Evolutionary conservation across 2,113 vertebrate genomes (phyloP).

Genomic region (Romanogobio albipinnatus): DNA sequence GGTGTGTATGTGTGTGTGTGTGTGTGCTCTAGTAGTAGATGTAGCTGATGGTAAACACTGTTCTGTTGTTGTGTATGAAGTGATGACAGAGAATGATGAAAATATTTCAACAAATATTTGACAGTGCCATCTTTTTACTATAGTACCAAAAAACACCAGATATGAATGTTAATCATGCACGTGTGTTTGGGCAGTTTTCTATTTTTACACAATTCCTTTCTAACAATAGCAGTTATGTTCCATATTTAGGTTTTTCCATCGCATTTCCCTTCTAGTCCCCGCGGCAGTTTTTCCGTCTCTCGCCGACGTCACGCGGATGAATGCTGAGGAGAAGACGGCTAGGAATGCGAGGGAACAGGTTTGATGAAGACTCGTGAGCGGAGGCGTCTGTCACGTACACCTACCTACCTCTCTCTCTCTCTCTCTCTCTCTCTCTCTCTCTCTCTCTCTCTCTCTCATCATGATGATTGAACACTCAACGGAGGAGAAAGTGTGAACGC

Average conservation of each 20-base stretch:
- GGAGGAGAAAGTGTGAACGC: not conserved
- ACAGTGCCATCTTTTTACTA: rapidly evolving
- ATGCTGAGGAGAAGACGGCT: not conserved
- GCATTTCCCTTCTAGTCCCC: not conserved
- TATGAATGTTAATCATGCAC: not conserved
- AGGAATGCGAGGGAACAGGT: conserved; percentile 27
- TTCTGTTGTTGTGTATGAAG: not conserved
- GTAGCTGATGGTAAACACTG: not conserved
- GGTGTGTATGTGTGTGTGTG: conserved; percentile 26
- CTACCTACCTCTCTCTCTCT: too few species aligned
- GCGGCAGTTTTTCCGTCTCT: not conserved
- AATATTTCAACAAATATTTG: not conserved
- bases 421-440: too few species aligned
- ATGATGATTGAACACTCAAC: not conserved
- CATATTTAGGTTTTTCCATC: not conserved
- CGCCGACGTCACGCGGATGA: not conserved
- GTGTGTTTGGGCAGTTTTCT: not conserved
- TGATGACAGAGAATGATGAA: not conserved
- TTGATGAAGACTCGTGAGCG: not conserved
- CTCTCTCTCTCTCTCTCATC: not conserved
- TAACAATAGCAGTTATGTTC: conserved; percentile 5
- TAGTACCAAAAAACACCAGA: not conserved
- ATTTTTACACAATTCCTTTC: not conserved
- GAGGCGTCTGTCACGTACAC: not conserved
- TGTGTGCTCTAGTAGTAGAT: not conserved